Base-by-base conservation (phyloP, 2,888 invertebrate species). In the Cylloceria caligata region DNA sequence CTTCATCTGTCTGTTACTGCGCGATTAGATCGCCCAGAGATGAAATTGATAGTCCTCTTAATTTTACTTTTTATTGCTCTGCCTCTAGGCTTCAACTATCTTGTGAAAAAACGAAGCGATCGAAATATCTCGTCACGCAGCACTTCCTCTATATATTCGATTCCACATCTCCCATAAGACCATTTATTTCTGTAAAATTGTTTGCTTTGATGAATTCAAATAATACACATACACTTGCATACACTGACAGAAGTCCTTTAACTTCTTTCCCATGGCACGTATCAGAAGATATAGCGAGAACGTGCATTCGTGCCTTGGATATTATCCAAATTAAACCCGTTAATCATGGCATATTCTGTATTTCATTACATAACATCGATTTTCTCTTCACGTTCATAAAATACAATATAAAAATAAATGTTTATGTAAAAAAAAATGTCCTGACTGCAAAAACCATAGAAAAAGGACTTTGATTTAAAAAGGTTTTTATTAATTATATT, bases 181-280 rank as follows among this genome's bases (percentile, higher is more conserved):
- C 39, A 52, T 24, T 24, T 52, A 24, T 6, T 68, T 45, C 16
- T 27, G 16, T 47, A 6, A 47, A 67, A 47, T 30, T 30, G 47
- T 19, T 47, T 21, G 39, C 39, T 39, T 52, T 27, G 24, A 52
- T 39, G 24, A 49, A 69, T 39, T 39, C 36, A 39, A 69, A 69
- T 21, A 13, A 13, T 52, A 13, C 68, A 24, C 52, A 34, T 7
- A 16, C 6, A 49, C 9, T 21, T 21, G 13, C 39, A 39, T 34
- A 11, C 19, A 24, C 24, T 7, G 62, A 13, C 39, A 21, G 39
- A 13, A 39, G 30, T n/a, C 13, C n/a, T 34, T 30, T n/a, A 1
- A 34, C 16, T 16, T 57, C n/a, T 30, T 34, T 57, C 6, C 3
- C 7, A 30, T n/a, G 6, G n/a, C 13, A 4, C 11, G 52, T 52